Evolutionary conservation across 2,888 invertebrate genomes (phyloP), one percentile per base, ranked within the genome.

Genomic region (Eurois occulta): DNA sequence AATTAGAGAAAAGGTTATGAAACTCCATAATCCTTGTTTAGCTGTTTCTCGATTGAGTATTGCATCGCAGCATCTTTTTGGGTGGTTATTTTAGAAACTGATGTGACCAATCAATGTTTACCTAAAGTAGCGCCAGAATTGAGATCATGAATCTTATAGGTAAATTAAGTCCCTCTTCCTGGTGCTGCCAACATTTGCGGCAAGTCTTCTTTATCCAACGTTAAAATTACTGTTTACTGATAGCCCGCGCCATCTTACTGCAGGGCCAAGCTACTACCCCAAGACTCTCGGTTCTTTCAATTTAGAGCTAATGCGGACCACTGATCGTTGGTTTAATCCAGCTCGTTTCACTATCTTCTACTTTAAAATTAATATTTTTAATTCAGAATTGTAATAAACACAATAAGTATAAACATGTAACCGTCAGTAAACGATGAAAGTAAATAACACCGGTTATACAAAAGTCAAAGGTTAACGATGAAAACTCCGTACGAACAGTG

Each of bases 381-480:
- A 72, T 52, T 3, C 28, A 60, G 43, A 24, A 21, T 68, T 41
- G 62, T 64, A 52, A 18, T 10, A 64, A 77, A 77, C 58, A 85
- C 67, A 58, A 72, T 48, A 62, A 32, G 64, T 58, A 77, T 58
- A 70, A 64, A 66, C 43, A 72, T 43, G 18, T 43, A 28, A 41
- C 35, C 21, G 62, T 41, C 62, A 64, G 62, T 64, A 41, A 52
- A 52, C 32, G 72, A 82, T 71, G 68, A 75, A 13, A 75, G 67
- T 72, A 60, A 64, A 43, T 72, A 70, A 71, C 64, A 86, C 86
- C 73, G 64, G 73, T 86, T 78, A 69, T 72, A 43, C 43, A 43
- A 35, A 70, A n/a, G 75, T 73, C 75, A 86, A 35, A 55, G 87
- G 84, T 78, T 68, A 84, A 83, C 72, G 58, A 86, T 75, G 74